These are phyloP conservation scores for Arothron firmamentum DNA, from an alignment of 2,113 vertebrate species.

Conservation along the genomic window DNA sequence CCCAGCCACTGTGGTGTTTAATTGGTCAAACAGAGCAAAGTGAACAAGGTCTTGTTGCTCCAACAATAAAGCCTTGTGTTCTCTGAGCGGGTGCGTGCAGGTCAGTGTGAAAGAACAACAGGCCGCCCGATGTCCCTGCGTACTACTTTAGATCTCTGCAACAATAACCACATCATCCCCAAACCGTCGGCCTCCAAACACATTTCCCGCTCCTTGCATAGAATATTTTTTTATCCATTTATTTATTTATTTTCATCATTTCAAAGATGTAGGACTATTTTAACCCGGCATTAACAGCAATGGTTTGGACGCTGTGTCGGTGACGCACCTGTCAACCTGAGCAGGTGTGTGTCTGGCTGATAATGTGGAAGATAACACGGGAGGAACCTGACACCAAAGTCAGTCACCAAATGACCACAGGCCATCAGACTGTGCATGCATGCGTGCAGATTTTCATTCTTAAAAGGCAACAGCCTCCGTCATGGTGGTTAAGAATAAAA, in stretches of 20 bases:
- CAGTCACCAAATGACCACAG: too few species aligned
- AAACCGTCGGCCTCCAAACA: neutral
- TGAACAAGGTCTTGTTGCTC: constrained; percentile 29
- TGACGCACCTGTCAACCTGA: constrained; percentile 44
- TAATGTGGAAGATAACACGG: constrained; percentile 10
- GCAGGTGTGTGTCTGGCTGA: constrained; percentile 22
- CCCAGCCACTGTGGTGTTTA: constrained; percentile 40
- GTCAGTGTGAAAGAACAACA: constrained; percentile 51
- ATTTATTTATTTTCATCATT: constrained; percentile 1
- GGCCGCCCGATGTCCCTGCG: constrained; percentile 11
- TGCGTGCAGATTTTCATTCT: neutral
- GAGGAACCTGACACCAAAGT: constrained; percentile 10
- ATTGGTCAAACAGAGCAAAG: constrained; percentile 57
- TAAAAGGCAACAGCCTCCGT: neutral
- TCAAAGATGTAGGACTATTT: neutral
- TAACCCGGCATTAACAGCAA: neutral
- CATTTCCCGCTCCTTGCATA: neutral
- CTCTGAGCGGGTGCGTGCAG: constrained; percentile 24
- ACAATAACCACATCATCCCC: constrained; percentile 6
- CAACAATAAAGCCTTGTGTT: constrained; percentile 54
- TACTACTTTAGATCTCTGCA: neutral
- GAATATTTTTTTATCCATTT: too few species aligned
- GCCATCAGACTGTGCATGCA: neutral
- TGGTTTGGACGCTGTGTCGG: neutral
- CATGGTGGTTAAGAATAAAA: neutral